Evolutionary conservation across 2,797 vertebrate species (phyloP).

Genomic region (Eulemur rubriventer): DNA sequence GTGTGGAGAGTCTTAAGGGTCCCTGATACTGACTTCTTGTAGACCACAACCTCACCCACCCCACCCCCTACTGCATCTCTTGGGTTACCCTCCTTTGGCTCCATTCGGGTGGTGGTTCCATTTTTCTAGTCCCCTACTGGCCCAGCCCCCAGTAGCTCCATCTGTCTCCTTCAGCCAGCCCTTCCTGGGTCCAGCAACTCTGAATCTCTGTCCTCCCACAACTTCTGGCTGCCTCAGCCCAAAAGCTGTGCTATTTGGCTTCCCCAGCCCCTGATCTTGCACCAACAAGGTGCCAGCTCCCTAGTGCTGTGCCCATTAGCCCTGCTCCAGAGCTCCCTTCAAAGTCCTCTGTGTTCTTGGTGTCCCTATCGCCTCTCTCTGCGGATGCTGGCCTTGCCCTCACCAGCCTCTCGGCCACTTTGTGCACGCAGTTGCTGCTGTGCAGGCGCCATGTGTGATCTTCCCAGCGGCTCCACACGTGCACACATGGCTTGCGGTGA

Average conservation of each 20-base stretch:
- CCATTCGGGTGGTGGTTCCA: neutral
- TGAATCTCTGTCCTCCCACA: neutral
- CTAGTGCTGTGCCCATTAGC: neutral
- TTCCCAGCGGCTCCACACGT: slow-evolving; percentile 93
- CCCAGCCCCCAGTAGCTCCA: slow-evolving; percentile 70
- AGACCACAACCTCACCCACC: neutral
- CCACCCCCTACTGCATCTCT: neutral
- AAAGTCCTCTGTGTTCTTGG: slow-evolving; percentile 86
- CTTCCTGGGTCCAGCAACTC: neutral
- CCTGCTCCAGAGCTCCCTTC: slow-evolving; percentile 79
- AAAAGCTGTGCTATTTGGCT: neutral
- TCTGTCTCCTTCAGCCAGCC: slow-evolving; percentile 87
- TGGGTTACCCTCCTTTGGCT: neutral
- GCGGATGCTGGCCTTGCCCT: slow-evolving; percentile 78
- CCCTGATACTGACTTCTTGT: neutral
- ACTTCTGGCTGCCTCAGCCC: neutral
- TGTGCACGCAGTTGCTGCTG: slow-evolving; percentile 92
- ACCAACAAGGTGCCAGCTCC: neutral
- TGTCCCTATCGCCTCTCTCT: slow-evolving; percentile 87
- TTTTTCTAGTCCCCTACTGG: neutral
- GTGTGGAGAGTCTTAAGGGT: neutral
- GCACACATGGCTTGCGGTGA: slow-evolving; percentile 91
- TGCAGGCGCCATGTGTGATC: slow-evolving; percentile 93
- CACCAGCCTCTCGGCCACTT: slow-evolving; percentile 89
- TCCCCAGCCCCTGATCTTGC: neutral